Base-by-base conservation (phyloP, 2,113 vertebrate genomes). In the Notiomystis cincta region DNA sequence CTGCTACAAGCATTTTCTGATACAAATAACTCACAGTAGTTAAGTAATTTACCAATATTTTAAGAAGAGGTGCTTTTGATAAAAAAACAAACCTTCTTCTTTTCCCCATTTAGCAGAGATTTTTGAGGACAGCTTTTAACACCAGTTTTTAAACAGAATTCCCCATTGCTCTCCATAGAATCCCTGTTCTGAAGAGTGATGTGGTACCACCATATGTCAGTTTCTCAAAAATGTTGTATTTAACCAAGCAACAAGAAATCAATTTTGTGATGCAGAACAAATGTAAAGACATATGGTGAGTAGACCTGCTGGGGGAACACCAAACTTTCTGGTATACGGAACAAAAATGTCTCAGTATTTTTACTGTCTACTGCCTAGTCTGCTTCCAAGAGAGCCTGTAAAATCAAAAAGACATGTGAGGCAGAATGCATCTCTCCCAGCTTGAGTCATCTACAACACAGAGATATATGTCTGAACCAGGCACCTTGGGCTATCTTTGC, bases 221-320 rank as follows among this genome's bases (percentile, higher is more conserved):
- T 75, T 96, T 90, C 86, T 90, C 71, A 78, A 87, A 96, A 95
- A 70, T 35, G 60, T 84, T 89, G 82, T 92, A 90, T 95, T 95
- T 96, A 94, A 94, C 79, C 60, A 78, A 86, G 93, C 85, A 96
- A 93, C 56, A 90, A 92, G 82, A 93, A 95, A 82, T 71, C 92
- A 95, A n/a, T 92, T 95, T 75, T 92, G 91, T 93, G 92, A 93
- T 92, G 92, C 45, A 84, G 90, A 95, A 90, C 67, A 96, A 95
- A 90, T 95, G 79, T 95, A 97, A 96, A 97, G 92, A 95, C 95
- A 96, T 96, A 96, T 95, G 92, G 95, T 89, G 91, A 96, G 37
- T 89, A 97, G 96, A 96, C 82, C 82, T 96, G 72, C 72, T 79
- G 85, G 69, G 93, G 93, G 64, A 90, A 94, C 80, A 96, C 90